Percentiles rank a stretch among this genome's conserved stretches.
Conservation (phyloP, 2,888 invertebrate genomes). For the Tryphoninae sp. region DNA sequence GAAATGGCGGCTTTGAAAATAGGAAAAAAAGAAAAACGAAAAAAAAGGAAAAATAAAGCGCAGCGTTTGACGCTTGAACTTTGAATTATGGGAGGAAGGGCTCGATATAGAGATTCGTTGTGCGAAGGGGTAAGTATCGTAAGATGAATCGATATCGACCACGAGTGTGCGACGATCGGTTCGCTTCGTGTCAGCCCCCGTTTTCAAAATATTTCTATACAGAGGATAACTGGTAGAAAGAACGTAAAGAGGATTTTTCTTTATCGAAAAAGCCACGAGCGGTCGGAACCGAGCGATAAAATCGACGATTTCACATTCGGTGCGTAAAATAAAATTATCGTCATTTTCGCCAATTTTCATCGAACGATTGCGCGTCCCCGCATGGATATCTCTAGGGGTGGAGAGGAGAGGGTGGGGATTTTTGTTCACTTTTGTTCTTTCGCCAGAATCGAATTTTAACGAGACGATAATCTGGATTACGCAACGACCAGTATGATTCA, state of each 20-base stretch:
- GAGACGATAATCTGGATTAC: slow-evolving; percentile 17
- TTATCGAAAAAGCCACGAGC: background rate
- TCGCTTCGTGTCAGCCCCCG: no score
- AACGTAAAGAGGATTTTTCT: slow-evolving; percentile 18
- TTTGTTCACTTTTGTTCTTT: background rate
- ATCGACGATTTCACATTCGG: background rate
- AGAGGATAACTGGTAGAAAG: background rate
- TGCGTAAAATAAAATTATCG: background rate
- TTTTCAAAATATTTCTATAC: no score
- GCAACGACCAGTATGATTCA: background rate
- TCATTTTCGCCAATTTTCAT: background rate
- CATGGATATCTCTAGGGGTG: background rate
- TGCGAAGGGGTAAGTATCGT: no score
- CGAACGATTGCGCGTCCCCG: background rate
- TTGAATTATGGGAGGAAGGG: slow-evolving; percentile 13
- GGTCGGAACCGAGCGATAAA: background rate
- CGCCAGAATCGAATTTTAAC: slow-evolving; percentile 9
- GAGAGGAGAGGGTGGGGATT: background rate
- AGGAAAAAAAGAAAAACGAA: background rate
- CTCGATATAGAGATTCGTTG: background rate
- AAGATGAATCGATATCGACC: background rate
- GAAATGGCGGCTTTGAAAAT: slow-evolving; percentile 24
- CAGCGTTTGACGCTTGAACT: slow-evolving; percentile 54
- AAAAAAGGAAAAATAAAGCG: background rate
- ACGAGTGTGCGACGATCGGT: no score